Evolutionary conservation across 2,797 vertebrate species (phyloP), one percentile per base, ranked within the genome.

Genomic region (Gobio occitaniae): DNA sequence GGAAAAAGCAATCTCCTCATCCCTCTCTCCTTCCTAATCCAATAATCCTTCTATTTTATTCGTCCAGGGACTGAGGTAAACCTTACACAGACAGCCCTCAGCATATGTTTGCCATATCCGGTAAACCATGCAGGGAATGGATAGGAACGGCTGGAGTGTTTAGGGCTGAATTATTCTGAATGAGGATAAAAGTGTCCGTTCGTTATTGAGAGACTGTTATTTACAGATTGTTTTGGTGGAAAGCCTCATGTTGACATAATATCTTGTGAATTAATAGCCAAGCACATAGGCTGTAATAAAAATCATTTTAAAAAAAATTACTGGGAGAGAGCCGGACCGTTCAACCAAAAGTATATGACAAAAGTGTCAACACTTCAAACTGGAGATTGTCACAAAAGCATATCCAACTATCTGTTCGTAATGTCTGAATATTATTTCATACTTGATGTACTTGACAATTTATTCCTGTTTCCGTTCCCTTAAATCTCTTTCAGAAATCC

Each of bases 21-120:
- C 80, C 78, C 70, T 76, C 83, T 74, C 32, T 66, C 81, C 78
- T 12, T 85, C 78, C 72, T 15, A 90, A 78, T 88, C 77, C 86
- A 82, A 87, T 88, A 90, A 89, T 91, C 88, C 68, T 61, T 80
- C 10, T 17, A 88, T 86, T 84, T 89, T 78, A 90, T 90, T 87
- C 75, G 69, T 78, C 86, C 86, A 84, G 90, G 77, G 83, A 87
- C 79, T 84, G 78, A 79, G 74, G 70, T 86, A 79, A 86, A 85
- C 82, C 78, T 84, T 81, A 70, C 84, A 86, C 85, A 87, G 87
- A 84, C 66, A 87, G 86, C 80, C 86, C 84, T 87, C 84, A 85
- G 86, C 86, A 86, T 88, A 85, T 87, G 88, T 81, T 87, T 84
- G 80, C 72, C 83, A 85, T 80, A 76, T 78, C 75, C 70, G 21